phyloP scores from a whole-genome alignment of 2,113 vertebrate species.

The Callipepla californica region DNA sequence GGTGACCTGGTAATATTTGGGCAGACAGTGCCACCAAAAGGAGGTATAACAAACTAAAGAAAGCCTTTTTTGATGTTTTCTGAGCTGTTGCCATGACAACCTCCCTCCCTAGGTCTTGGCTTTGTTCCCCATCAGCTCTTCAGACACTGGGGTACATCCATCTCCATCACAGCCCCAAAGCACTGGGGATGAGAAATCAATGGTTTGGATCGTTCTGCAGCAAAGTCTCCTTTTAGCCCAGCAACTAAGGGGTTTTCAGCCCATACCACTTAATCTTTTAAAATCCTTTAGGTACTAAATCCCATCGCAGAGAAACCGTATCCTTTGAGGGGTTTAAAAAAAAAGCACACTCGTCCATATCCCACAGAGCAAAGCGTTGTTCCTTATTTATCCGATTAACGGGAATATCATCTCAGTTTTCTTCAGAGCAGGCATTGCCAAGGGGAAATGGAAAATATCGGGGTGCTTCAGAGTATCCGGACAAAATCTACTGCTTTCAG shows the following conservation, averaged over 20 bases:
- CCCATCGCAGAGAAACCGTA: neutral
- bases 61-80: accelerated
- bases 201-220: accelerated
- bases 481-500: neutral
- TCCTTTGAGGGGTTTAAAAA: neutral
- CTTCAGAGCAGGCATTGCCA: neutral
- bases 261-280: neutral
- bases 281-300: neutral
- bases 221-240: neutral
- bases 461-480: neutral
- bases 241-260: neutral
- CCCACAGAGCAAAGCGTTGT: neutral
- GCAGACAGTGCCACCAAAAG: conserved; percentile 66
- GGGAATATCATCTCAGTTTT: neutral
- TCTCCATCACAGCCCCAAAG: neutral
- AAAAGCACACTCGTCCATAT: no score
- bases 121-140: neutral
- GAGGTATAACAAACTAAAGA: neutral
- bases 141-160: accelerated
- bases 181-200: accelerated
- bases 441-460: neutral
- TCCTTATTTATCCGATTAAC: neutral
- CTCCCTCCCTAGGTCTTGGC: neutral
- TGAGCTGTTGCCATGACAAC: neutral
- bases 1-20: neutral